Base-by-base conservation (phyloP, 2,113 vertebrate genomes). In the Haplochromis vanheusdeni region DNA sequence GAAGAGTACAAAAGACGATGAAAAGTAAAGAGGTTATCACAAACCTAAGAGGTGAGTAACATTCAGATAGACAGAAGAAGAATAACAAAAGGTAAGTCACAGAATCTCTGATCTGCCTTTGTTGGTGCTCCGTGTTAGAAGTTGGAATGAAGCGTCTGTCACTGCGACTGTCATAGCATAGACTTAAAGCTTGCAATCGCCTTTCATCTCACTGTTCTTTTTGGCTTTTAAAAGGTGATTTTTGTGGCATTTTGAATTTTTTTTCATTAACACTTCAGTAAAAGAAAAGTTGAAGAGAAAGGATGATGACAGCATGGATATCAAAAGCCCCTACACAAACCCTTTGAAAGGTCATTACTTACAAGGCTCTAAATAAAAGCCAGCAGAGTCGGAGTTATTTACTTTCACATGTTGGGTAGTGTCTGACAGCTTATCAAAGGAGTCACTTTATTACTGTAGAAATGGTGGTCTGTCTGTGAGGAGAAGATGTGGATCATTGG, bases 91-190 rank as follows among this genome's bases (percentile, higher is more conserved):
- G 54, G 60, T 56, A 80, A 89, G 77, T 89, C 60, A 80, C 84
- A 83, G 54, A 89, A 83, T 85, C 45, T 91, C 35, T 77, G 81
- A 90, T 86, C 75, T 84, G 81, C 83, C 79, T 84, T 90, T 90
- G 47, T 62, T 81, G 77, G 75, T n/a, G 13, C 40, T 88, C 23
- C 9, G 80, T 47, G 60, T 88, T 55, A 81, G 89, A 82, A 70
- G 51, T 58, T 79, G 21, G 81, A 73, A 65, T 70, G 54, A 79
- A 73, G 49, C 11, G 5, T 80, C 49, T 89, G 56, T 86, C 87
- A 54, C 52, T 62, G 68, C 14, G 7, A 75, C 81, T 88, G 81
- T 90, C 73, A 82, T 10, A 7, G 33, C 31, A 31, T 68, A 35
- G n/a, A 23, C 75, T 80, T 55, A 55, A 79, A 89, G 9, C 68